phyloP scores from a whole-genome alignment of 2,113 vertebrate species.

The Daboia siamensis region DNA sequence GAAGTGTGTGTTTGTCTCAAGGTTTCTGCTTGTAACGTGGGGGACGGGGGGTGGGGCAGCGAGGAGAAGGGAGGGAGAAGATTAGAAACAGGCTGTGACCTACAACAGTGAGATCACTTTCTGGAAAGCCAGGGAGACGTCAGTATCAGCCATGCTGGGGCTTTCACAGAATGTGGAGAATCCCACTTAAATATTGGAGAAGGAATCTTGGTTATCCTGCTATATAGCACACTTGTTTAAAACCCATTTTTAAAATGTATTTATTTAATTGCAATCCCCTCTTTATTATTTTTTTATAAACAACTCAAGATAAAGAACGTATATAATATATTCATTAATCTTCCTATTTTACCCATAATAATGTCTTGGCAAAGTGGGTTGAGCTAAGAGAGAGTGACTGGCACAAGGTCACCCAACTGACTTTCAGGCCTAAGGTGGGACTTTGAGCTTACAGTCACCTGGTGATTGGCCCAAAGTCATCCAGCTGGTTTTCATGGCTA shows the following conservation, averaged over 20 bases:
- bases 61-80: conserved; percentile 71
- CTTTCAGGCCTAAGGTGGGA: background rate
- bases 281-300: background rate
- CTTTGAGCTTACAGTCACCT: background rate
- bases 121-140: conserved; percentile 47
- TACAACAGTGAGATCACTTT: conserved; percentile 42
- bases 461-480: background rate
- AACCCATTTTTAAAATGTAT: background rate
- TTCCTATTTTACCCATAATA: background rate
- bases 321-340: background rate
- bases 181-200: background rate
- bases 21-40: conserved; percentile 63
- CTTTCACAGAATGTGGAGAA: background rate
- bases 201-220: background rate
- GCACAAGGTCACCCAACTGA: background rate
- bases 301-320: background rate
- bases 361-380: background rate
- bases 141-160: background rate
- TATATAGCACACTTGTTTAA: background rate
- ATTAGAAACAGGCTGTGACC: conserved; percentile 68
- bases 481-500: background rate
- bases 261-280: background rate
- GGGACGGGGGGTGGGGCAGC: conserved; percentile 56
- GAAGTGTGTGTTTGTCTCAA: conserved; percentile 67
- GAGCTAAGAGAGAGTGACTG: background rate